Base-by-base conservation (phyloP, 1,140 invertebrate species). In the Drosophila melanica region DNA sequence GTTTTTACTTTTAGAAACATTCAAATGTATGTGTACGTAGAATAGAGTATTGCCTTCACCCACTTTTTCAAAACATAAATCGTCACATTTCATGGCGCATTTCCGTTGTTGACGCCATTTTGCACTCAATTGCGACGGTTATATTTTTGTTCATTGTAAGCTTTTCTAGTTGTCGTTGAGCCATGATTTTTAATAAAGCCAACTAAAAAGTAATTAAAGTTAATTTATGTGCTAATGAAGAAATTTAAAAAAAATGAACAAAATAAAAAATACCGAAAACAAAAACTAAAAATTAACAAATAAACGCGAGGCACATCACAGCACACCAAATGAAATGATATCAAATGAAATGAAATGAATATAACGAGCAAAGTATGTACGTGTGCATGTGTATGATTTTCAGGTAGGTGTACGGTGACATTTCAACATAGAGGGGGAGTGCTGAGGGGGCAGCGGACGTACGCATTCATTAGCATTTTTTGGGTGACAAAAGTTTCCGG, bases 171-270 rank as follows among this genome's bases (percentile, higher is more conserved):
- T 27, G 70, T 18, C 44, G 33, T 76, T 79, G 76, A 54, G 71
- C 66, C 54, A 75, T 75, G 65, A 77, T 55, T 75, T 70, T 76
- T 65, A 82, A 87, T 89, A 87, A 87, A 84, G 66, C 69, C 85
- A 89, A 90, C 85, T 90, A 89, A 89, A 89, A 89, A 78, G 77
- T 84, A 89, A 89, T 89, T 89, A 90, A 87, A 84, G 65, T 67
- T 89, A 89, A 89, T 89, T 89, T 89, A 89, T 89, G 84, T 62
- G 80, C 77, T 90, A 89, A 89, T 89, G 85, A 89, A 89, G 84
- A 89, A 75, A 89, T 90, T 89, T 90, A 80, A 44, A 86, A 65
- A 68, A 41, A n/a, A 66, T 57, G 51, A 57, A 71, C 60, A 57
- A 16, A 59, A 58, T 27, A 58, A 82, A 68, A 53, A 42, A 62